Base-by-base conservation (phyloP, 2,113 vertebrate species). In the Corvus moneduloides region DNA sequence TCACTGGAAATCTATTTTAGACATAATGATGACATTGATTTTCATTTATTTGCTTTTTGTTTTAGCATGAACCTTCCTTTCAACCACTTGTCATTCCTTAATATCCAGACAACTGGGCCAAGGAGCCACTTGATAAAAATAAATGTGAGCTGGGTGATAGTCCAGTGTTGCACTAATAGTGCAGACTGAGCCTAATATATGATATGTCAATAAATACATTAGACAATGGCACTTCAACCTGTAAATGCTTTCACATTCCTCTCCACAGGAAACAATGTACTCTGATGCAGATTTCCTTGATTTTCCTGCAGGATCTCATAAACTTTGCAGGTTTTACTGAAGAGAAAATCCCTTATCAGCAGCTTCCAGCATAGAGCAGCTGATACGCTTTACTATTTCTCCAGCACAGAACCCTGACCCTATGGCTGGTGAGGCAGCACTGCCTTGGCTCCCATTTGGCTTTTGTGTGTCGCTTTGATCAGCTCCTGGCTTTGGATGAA, bases 231-330 rank as follows among this genome's bases (percentile, higher is more conserved):
- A 94, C 48, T 85, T 92, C 55, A 84, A 84, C 88, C 82, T 61
- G 82, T 85, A 94, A 97, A 93, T 30, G 21, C 89, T 84, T 90
- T 94, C 87, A 73, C 52, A 21, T 84, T 54, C 74, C 84, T 73
- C 83, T 79, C 10, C 96, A 84, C 95, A 96, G 97, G 95, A 97
- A 97, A 91, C 67, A 39, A 52, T 0, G 15, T 74, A 95, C 95
- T 97, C 87, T 96, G 37, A 98, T 97, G 95, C n/a, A 97, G 94
- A 97, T 96, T 89, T 92, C 68, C 75, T 49, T 41, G 21, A 66
- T 93, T 91, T 93, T 91, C 74, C 84, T 90, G 4, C 23, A 94
- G 87, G 79, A 97, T 85, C 90, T 97, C 96, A 91, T 96, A 97
- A 97, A 97, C 43, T 54, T 79, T 81, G 71, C 93, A 97, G 92